Evolutionary conservation across 2,797 vertebrate species (phyloP).

Genomic region (Parauchenoglanis punctatus): DNA sequence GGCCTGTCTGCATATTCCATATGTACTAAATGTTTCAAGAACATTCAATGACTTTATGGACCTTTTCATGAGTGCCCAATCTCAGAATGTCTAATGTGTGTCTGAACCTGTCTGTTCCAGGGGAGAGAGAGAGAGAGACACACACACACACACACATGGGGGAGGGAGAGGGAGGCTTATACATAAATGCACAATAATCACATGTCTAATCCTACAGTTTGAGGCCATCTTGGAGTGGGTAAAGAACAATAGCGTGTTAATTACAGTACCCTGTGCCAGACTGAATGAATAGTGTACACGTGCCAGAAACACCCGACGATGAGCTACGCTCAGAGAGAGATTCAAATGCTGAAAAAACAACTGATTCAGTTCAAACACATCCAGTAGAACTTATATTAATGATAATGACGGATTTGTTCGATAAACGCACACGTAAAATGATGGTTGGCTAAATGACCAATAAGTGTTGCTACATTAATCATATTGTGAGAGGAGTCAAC

Average conservation of each 20-base stretch:
- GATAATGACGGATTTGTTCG: background rate
- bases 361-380: background rate
- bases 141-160: too few species aligned
- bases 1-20: too few species aligned
- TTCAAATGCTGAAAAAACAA: background rate
- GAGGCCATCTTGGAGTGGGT: constrained; percentile 48
- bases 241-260: constrained; percentile 73
- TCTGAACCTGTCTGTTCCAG: background rate
- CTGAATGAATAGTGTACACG: constrained; percentile 70
- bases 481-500: background rate
- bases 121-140: too few species aligned
- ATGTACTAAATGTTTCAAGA: background rate
- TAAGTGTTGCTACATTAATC: background rate
- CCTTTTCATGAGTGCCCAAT: background rate
- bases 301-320: constrained; percentile 59
- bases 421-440: too few species aligned
- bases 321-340: constrained; percentile 11
- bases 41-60: background rate
- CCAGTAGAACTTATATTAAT: background rate
- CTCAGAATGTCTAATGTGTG: background rate
- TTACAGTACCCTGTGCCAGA: constrained; percentile 64
- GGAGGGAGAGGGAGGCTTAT: background rate
- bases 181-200: constrained; percentile 26
- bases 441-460: background rate
- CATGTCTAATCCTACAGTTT: constrained; percentile 50